These are phyloP conservation scores for Batillaria attramentaria DNA, from an alignment of 1,140 invertebrate genomes.

Conservation along the genomic window DNA sequence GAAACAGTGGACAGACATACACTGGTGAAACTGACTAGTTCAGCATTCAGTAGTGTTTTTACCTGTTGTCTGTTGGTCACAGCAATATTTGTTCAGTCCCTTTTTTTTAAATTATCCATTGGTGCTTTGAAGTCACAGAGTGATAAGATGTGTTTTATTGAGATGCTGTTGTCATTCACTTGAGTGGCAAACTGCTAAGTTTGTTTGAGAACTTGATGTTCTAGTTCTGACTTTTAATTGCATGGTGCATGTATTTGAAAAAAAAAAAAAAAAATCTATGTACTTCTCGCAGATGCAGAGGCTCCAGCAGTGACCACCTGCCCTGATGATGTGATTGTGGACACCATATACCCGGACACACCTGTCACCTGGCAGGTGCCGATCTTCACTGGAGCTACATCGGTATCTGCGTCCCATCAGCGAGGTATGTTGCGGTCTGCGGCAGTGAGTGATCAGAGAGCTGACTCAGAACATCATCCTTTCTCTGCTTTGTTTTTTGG, in stretches of 20 bases:
- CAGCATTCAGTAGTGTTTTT: neutral
- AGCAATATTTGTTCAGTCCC: too few relatives aligned
- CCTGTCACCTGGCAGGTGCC: constrained; percentile 32
- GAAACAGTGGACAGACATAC: too few relatives aligned
- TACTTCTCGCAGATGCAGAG: neutral
- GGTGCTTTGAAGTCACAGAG: too few relatives aligned
- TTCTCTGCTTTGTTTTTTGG: neutral
- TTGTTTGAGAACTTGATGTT: neutral
- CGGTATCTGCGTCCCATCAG: constrained; percentile 15
- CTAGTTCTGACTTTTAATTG: neutral
- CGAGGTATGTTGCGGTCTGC: constrained; percentile 21
- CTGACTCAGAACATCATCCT: too few relatives aligned
- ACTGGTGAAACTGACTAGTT: too few relatives aligned
- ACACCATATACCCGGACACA: neutral
- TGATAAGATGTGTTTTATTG: too few relatives aligned
- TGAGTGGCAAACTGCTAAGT: neutral
- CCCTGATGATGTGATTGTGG: constrained; percentile 30
- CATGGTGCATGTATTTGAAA: neutral
- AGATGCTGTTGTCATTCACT: too few relatives aligned
- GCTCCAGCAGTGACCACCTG: constrained; percentile 21
- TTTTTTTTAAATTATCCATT: too few relatives aligned
- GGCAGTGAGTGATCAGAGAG: too few relatives aligned
- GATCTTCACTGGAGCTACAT: constrained; percentile 20
- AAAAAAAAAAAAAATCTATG: neutral
- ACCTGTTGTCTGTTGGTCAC: neutral